Conservation (phyloP, 2,113 vertebrate genomes). For the Caretta caretta region DNA sequence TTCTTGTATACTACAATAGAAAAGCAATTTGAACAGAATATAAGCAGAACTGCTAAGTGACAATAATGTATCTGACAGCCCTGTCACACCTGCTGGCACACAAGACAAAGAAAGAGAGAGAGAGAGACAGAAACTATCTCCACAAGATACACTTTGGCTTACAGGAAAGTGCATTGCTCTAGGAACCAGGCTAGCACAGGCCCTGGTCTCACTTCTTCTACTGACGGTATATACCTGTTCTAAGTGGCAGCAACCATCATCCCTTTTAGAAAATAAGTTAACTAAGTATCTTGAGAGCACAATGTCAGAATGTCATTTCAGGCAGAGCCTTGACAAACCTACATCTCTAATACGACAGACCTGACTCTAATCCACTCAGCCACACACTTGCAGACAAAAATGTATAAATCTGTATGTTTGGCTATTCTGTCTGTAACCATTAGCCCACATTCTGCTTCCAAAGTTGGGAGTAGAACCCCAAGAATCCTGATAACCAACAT, state of each 20-base stretch:
- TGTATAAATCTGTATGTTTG: not conserved
- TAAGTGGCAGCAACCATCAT: not conserved
- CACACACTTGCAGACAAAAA: not conserved
- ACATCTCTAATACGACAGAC: not conserved
- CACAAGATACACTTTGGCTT: not conserved
- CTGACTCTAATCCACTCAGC: not conserved
- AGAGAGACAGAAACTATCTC: not conserved
- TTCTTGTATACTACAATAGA: not conserved
- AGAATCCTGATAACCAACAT: not conserved
- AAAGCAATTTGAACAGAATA: not conserved
- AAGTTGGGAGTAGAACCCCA: not conserved
- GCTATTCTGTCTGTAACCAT: not conserved
- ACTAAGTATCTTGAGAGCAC: not conserved
- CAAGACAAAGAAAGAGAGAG: not conserved
- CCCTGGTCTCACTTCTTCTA: not conserved
- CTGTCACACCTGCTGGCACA: not conserved
- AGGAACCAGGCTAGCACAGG: not conserved
- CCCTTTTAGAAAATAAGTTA: not conserved
- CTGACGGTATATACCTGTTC: not conserved
- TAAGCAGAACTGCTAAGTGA: not conserved
- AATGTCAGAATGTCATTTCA: not conserved
- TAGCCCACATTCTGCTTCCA: not conserved
- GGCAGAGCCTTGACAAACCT: fast-evolving
- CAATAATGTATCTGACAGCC: fast-evolving
- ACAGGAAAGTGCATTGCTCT: not conserved